These are phyloP conservation scores for Drosophila equinoxialis DNA, from an alignment of 1,140 invertebrate genomes.

Conservation along the genomic window DNA sequence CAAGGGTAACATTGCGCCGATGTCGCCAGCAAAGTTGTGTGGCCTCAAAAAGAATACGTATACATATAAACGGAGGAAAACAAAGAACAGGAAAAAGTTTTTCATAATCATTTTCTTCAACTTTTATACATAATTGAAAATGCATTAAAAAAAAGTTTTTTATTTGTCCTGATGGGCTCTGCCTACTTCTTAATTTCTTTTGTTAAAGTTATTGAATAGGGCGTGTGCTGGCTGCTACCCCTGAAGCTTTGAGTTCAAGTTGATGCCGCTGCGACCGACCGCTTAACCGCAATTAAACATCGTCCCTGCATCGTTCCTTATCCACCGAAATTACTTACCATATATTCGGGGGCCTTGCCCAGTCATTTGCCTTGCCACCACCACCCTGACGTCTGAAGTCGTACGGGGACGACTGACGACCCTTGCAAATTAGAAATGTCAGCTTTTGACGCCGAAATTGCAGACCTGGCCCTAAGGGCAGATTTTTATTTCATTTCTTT, in stretches of 20 bases:
- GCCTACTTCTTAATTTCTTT: slow-evolving; percentile 41
- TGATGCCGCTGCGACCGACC: slow-evolving; percentile 36
- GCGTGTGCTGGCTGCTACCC: slow-evolving; percentile 64
- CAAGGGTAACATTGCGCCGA: slow-evolving; percentile 68
- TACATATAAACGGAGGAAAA: neutral
- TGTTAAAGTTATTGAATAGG: slow-evolving; percentile 77
- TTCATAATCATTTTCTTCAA: slow-evolving; percentile 41
- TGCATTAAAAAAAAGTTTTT: slow-evolving; percentile 58
- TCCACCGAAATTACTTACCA: slow-evolving; percentile 50
- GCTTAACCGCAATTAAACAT: slow-evolving; percentile 78
- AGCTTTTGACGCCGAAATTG: slow-evolving; percentile 78
- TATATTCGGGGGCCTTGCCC: slow-evolving; percentile 52
- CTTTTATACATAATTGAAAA: slow-evolving; percentile 68
- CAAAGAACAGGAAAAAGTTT: slow-evolving; percentile 41
- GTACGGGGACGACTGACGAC: neutral
- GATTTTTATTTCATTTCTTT: slow-evolving; percentile 35
- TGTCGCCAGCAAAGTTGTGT: slow-evolving; percentile 29
- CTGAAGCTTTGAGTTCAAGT: slow-evolving; percentile 54
- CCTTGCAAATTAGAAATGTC: slow-evolving; percentile 76
- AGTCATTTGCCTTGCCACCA: slow-evolving; percentile 69
- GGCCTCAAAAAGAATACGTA: slow-evolving; percentile 36
- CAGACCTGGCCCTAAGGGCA: slow-evolving; percentile 46
- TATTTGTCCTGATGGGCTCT: neutral
- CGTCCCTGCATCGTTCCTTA: slow-evolving; percentile 16
- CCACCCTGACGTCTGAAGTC: slow-evolving; percentile 48